phyloP scores from a whole-genome alignment of 2,113 vertebrate species.

The Corydoras sp. region DNA sequence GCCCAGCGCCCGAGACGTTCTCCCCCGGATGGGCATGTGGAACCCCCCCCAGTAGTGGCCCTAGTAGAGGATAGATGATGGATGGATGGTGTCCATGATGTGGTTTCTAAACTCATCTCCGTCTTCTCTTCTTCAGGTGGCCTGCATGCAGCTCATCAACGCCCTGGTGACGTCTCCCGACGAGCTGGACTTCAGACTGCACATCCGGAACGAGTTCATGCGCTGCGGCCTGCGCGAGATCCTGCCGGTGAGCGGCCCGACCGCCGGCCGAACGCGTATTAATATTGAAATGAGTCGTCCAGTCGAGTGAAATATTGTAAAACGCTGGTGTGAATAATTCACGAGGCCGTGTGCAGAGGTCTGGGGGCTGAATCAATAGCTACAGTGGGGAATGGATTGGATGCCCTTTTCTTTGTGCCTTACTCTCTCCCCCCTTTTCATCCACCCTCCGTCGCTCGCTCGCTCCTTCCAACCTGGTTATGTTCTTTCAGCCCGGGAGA shows the following conservation, averaged over 20 bases:
- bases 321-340: conserved; percentile 59
- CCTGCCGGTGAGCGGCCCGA: conserved; percentile 79
- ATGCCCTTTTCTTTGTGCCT: conserved; percentile 23
- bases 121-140: conserved; percentile 73
- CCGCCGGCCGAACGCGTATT: conserved; percentile 57
- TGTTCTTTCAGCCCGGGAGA: no score
- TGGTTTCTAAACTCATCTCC: conserved; percentile 6
- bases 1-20: no score
- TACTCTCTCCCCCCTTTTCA: conserved; percentile 44
- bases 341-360: conserved; percentile 53
- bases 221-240: conserved; percentile 92
- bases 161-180: conserved; percentile 96
- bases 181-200: conserved; percentile 95
- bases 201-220: conserved; percentile 99
- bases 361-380: conserved; percentile 47
- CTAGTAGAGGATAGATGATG: background rate
- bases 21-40: no score
- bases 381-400: conserved; percentile 49
- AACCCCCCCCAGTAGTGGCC: no score
- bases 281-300: conserved; percentile 73
- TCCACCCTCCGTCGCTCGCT: background rate
- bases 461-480: background rate
- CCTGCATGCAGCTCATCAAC: conserved; percentile 99
- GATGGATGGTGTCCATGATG: conserved; percentile 14
- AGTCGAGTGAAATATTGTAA: conserved; percentile 58